phyloP scores from a whole-genome alignment of 2,113 vertebrate species.

The Oxyura jamaicensis region DNA sequence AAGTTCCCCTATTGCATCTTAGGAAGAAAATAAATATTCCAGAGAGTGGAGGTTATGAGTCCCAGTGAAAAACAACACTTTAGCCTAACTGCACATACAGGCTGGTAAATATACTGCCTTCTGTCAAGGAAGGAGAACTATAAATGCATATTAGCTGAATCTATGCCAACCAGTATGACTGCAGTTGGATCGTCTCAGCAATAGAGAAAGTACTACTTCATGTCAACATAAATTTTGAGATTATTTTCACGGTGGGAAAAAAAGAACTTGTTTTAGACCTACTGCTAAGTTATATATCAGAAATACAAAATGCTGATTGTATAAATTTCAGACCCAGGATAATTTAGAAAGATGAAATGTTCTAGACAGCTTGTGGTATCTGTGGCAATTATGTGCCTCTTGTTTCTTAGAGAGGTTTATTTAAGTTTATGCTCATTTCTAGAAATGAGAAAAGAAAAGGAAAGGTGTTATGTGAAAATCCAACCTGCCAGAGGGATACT shows the following conservation, averaged over 20 bases:
- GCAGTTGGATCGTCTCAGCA: constrained; percentile 23
- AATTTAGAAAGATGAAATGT: constrained; percentile 5
- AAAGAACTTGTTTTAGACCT: not conserved
- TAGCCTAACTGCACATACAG: constrained; percentile 19
- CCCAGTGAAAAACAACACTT: constrained; percentile 53
- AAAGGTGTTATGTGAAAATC: not conserved
- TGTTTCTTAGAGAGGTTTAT: not conserved
- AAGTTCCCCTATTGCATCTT: constrained; percentile 40
- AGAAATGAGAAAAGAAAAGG: not conserved
- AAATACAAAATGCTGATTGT: constrained; percentile 22
- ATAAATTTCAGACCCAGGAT: not conserved
- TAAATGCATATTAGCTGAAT: constrained; percentile 62
- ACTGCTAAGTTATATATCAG: not conserved
- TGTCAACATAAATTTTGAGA: constrained; percentile 50
- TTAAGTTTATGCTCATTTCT: constrained; percentile 17
- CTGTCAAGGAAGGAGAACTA: constrained; percentile 48
- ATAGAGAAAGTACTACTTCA: constrained; percentile 25
- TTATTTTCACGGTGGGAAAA: constrained; percentile 12
- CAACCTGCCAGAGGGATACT: not conserved
- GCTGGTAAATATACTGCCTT: constrained; percentile 59
- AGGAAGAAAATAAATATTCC: constrained; percentile 61
- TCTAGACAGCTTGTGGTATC: not conserved
- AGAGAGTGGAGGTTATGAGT: constrained; percentile 52
- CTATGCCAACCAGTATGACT: constrained; percentile 31
- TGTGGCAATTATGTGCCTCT: constrained; percentile 10